Evolutionary conservation across 2,888 invertebrate genomes (phyloP), one percentile per base, ranked within the genome.

Genomic region (Philereme vetulata): DNA sequence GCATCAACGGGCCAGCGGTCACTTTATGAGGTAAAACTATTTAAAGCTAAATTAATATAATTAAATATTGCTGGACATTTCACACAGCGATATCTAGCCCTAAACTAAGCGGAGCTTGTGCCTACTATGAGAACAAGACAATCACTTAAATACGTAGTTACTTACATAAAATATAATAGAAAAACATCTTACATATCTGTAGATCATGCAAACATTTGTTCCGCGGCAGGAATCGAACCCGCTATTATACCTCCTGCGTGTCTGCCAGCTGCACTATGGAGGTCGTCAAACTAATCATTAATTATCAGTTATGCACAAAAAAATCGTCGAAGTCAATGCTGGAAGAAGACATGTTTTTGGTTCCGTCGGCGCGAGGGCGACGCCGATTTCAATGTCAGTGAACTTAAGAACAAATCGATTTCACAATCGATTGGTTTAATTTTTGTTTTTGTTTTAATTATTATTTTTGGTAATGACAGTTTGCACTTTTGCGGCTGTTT

Each of bases 1-100:
- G 83, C 95, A 95, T 79, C 95, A 95, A 92, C 94, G 95, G 93
- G 94, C 95, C 93, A 93, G 93, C 92, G 95, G 95, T 91, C 95
- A 95, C 93, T 95, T 95, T 81, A 94, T 95, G 93, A 95, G 95
- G 95, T 91, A 85, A 78, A 70, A 35, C 47, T 47, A 64, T 44
- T 54, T 32, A 53, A 42, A 49, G 5, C 8, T 43, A 43, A n/a
- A 4, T n/a, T n/a, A n/a, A n/a, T n/a, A n/a, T n/a, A n/a, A n/a
- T n/a, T 2, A 21, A 21, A 21, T 21, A 21, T 21, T 21, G 21
- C 21, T 21, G 21, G 21, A 21, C 21, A 21, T 21, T 21, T 21
- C 21, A 21, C 21, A 21, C 21, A 21, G 2, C 21, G 21, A 21
- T 21, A 21, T 21, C 21, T 21, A 21, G 21, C 2, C 21, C 21